These are phyloP conservation scores for Brachionichthys hirsutus DNA, from an alignment of 2,113 vertebrate genomes.

Conservation along the genomic window DNA sequence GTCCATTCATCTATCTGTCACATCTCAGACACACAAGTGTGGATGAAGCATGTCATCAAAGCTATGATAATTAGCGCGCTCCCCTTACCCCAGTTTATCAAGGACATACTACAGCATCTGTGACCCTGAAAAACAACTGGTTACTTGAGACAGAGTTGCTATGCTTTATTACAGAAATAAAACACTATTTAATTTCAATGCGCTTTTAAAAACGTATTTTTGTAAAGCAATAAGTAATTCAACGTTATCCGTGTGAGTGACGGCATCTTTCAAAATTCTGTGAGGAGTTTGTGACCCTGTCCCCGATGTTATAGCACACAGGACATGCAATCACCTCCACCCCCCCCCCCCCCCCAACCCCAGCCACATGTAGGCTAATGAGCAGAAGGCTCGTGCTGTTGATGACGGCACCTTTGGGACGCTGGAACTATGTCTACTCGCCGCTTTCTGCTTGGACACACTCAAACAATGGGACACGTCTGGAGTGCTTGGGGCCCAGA, in stretches of 20 bases:
- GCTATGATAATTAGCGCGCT: constrained; percentile 9
- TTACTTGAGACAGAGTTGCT: too few species aligned
- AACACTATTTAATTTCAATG: too few species aligned
- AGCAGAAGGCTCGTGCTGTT: constrained; percentile 66
- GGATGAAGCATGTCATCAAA: constrained; percentile 28
- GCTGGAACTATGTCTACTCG: constrained; percentile 59
- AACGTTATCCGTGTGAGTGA: too few species aligned
- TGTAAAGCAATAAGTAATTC: too few species aligned
- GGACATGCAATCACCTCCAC: constrained; percentile 52
- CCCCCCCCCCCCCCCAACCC: constrained; percentile 30
- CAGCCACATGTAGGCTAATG: constrained; percentile 62
- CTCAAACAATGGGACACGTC: constrained; percentile 72
- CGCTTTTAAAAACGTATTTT: not conserved
- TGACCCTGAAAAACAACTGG: too few species aligned
- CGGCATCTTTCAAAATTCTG: too few species aligned
- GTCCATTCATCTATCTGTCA: constrained; percentile 31
- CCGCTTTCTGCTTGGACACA: constrained; percentile 77
- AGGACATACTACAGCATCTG: too few species aligned
- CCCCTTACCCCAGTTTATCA: too few species aligned
- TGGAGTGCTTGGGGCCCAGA: constrained; percentile 70
- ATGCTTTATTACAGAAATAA: too few species aligned
- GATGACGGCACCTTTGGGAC: constrained; percentile 53
- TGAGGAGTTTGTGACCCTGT: constrained; percentile 7
- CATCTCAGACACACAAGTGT: constrained; percentile 22
- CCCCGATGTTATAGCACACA: constrained; percentile 31